Base-by-base conservation (phyloP, 2,888 invertebrate genomes). In the Lucinisca nassula region DNA sequence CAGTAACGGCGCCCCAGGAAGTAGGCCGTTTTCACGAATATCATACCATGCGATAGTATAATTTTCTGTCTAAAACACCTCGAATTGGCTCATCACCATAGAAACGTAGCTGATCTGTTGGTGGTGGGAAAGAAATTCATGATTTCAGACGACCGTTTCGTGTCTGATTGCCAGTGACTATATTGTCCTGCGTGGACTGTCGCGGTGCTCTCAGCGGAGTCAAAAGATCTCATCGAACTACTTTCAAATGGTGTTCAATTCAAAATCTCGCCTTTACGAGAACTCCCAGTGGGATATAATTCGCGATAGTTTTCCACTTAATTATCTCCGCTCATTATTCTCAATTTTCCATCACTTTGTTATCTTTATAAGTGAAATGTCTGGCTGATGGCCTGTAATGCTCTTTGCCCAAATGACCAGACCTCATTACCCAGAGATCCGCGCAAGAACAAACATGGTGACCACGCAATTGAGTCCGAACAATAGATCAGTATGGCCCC, bases 251-350 rank as follows among this genome's bases (percentile, higher is more conserved):
- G 51, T n/a, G 37, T 76, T 40, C 80, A 78, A 79, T 82, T 76
- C 80, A 80, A 84, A 80, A 84, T 84, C 80, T 82, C 82, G 73
- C 88, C 84, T 88, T 84, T 86, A 45, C 74, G 32, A 37, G 73
- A 70, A 70, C 58, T 84, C 87, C 85, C 81, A 85, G 85, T 78
- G 90, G n/a, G 90, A 73, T 70, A 86, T 84, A 85, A 86, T 90
- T 90, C 88, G 86, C 81, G 88, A 77, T 85, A 82, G 84, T 90
- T 90, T 90, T 87, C 85, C 87, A 90, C 90, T 90, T 90, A 90
- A 90, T 90, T 90, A 90, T 90, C 86, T 82, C 77, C 61, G 82
- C 84, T 88, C 82, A 90, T 87, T 89, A 85, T 78, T 79, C 82
- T 81, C 87, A 89, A 89, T 89, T 89, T 89, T 87, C 79, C 89